Evolutionary conservation across 2,113 vertebrate species (phyloP).

Genomic region (Crotalus helleri): DNA sequence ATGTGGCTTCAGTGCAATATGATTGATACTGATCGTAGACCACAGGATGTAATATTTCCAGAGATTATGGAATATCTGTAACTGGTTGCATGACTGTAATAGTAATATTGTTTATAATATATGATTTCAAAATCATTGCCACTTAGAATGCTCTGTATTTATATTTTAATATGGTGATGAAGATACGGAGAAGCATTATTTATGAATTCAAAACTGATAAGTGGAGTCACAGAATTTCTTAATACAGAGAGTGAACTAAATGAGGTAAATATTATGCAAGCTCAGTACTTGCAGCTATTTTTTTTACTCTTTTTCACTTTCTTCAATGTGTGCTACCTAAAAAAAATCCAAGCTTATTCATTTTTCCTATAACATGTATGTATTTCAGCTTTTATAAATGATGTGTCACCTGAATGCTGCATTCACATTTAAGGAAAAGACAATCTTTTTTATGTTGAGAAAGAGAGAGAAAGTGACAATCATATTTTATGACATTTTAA

Average conservation of each 20-base stretch:
- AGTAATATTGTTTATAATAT: neutral
- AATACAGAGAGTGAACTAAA: conserved; percentile 88
- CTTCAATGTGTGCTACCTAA: neutral
- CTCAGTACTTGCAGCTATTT: neutral
- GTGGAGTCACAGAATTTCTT: conserved; percentile 96
- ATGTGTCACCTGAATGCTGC: neutral
- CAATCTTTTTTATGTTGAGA: neutral
- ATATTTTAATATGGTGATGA: conserved; percentile 45
- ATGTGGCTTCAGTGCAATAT: neutral
- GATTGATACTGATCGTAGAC: conserved; percentile 13
- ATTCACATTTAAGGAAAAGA: neutral
- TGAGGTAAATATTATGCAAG: conserved; percentile 78
- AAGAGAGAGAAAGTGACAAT: neutral
- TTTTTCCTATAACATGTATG: neutral
- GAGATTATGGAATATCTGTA: neutral
- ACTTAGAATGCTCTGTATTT: conserved; percentile 6
- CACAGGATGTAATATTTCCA: conserved; percentile 18
- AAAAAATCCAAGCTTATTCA: rapidly evolving
- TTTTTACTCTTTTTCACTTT: neutral
- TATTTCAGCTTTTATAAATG: neutral
- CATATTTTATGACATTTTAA: neutral
- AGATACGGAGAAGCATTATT: conserved; percentile 98
- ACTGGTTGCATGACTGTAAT: neutral
- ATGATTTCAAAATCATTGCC: neutral
- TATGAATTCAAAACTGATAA: conserved; percentile 96